Base-by-base conservation (phyloP, 2,888 invertebrate species). In the Unio delphinus region DNA sequence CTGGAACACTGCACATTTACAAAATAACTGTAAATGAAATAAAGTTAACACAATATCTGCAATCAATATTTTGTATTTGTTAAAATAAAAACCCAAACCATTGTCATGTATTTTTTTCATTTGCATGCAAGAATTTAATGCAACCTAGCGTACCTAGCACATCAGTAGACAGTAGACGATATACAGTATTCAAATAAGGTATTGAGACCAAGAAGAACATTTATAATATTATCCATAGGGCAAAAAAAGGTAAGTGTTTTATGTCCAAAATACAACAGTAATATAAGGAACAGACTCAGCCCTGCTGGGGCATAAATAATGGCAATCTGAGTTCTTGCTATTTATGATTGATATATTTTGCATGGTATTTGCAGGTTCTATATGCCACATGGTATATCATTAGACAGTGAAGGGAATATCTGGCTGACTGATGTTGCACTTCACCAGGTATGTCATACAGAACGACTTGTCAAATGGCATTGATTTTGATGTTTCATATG, bases 301-400 rank as follows among this genome's bases (percentile, higher is more conserved):
- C 45, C 11, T 11, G 45, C 45, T 11, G 45, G 11, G 1, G 45
- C 45, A 11, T 45, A 56, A 54, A 6, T 62, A 20, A 26, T 20
- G 23, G 3, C 8, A 3, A 61, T 15, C 1, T 5, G n/a, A 17
- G 8, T 54, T 15, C 54, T 55, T 56, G 62, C 30, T 17, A 34
- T 6, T 26, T 23, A 17, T n/a, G 4, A n/a, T 64, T 54, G n/a
- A 28, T 5, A 5, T 60, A 18, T 65, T 45, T 45, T 34, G 7
- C 3, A 3, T 45, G 11, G 11, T 45, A 15, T 30, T 77, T 82
- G 20, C 83, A 94, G 94, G 67, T 99, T 98, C 90, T 90, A 82
- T 75, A 78, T 90, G 82, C 90, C 90, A 26, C 90, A 90, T 81
- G 90, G 90, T 30, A 78, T 90, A 23, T 82, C 83, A 60, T 80